Evolutionary conservation across 2,797 vertebrate species (phyloP).

Genomic region (Sebastes matsubarae): DNA sequence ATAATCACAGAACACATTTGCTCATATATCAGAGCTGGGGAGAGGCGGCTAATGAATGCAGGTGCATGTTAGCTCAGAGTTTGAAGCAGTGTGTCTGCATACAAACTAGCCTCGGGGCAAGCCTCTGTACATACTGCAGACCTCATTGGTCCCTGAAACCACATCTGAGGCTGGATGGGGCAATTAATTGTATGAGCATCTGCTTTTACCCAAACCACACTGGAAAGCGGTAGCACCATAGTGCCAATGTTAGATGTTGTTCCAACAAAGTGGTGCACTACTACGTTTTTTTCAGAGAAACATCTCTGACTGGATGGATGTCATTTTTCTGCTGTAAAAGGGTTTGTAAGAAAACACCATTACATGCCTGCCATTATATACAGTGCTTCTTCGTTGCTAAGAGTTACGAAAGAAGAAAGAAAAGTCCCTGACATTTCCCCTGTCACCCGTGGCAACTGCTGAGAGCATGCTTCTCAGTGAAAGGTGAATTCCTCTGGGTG

Average conservation of each 20-base stretch:
- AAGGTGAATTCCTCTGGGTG: constrained; percentile 81
- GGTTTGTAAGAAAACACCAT: background rate
- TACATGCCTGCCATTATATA: constrained; percentile 14
- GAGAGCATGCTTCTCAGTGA: constrained; percentile 58
- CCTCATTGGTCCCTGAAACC: constrained; percentile 45
- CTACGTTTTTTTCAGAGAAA: background rate
- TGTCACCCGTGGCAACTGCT: constrained; percentile 80
- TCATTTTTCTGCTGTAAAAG: constrained; percentile 13
- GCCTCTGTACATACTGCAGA: constrained; percentile 42
- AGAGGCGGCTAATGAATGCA: constrained; percentile 56
- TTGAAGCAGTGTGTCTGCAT: constrained; percentile 58
- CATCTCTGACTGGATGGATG: constrained; percentile 16
- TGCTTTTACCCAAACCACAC: constrained; percentile 33
- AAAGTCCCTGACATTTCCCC: constrained; percentile 74
- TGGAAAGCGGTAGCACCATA: constrained; percentile 11
- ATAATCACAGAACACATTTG: background rate
- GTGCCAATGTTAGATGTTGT: background rate
- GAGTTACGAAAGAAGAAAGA: constrained; percentile 44
- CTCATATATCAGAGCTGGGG: background rate
- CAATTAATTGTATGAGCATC: constrained; percentile 35
- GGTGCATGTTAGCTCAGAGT: constrained; percentile 46
- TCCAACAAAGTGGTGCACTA: constrained; percentile 15
- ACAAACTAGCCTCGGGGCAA: constrained; percentile 41
- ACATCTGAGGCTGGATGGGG: constrained; percentile 36
- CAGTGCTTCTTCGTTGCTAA: constrained; percentile 24